A percentile compares a stretch with the other conserved stretches of the same genome.
phyloP scores from a whole-genome alignment of 2,797 vertebrate genomes.

The Helostoma temminkii region DNA sequence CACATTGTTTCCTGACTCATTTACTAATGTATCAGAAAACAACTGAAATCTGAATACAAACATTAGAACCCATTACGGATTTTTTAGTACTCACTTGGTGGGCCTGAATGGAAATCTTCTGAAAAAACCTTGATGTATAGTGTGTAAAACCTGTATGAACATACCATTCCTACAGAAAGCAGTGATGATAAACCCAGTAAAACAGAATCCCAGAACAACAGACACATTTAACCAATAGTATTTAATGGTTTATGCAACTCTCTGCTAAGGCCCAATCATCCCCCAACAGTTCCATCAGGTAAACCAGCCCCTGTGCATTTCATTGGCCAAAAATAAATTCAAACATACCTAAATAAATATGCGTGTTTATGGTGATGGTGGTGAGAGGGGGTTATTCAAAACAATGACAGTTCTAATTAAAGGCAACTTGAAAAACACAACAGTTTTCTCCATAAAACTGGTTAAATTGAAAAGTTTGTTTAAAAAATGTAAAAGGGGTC shows the following conservation, averaged over 20 bases:
- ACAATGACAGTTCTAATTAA: constrained; percentile 75
- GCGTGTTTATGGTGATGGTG: constrained; percentile 69
- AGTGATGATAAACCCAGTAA: constrained; percentile 7
- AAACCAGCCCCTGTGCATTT: constrained; percentile 82
- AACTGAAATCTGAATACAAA: neutral
- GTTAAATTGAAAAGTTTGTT: constrained; percentile 67
- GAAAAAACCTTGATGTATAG: constrained; percentile 12
- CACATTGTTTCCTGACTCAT: neutral
- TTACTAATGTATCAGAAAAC: neutral
- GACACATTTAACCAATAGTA: constrained; percentile 85
- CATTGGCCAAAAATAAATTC: constrained; percentile 83
- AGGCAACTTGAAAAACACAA: constrained; percentile 81
- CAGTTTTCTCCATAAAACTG: constrained; percentile 75
- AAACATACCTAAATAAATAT: constrained; percentile 89
- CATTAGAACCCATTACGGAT: neutral
- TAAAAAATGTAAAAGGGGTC: constrained; percentile 71
- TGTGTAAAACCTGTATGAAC: neutral
- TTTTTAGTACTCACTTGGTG: too few species aligned
- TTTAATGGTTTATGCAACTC: constrained; percentile 88
- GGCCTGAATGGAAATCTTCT: neutral
- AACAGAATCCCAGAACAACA: constrained; percentile 53
- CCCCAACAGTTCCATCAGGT: constrained; percentile 77
- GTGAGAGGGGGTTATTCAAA: constrained; percentile 57
- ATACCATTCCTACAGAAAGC: constrained; percentile 3
- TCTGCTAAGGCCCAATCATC: constrained; percentile 82